Evolutionary conservation across 92 coral and sea anemone species (phyloP).

Genomic region (Blastomussa wellsi): DNA sequence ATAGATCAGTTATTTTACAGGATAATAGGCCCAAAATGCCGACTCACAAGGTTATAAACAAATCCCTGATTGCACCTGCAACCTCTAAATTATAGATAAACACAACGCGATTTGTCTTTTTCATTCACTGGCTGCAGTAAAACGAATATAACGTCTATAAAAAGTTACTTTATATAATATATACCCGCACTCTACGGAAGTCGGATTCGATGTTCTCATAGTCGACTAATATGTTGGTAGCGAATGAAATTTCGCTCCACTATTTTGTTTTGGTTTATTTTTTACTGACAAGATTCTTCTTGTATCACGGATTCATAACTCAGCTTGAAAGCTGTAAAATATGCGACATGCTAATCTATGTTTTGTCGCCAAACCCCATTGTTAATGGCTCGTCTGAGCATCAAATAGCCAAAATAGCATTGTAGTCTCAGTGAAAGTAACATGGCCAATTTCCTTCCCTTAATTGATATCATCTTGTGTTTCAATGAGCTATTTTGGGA

Average conservation of each 20-base stretch:
- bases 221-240: neutral
- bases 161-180: too few species aligned
- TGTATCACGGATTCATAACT: neutral
- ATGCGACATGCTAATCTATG: neutral
- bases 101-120: neutral
- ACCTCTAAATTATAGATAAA: neutral
- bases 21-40: neutral
- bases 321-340: neutral
- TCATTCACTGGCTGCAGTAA: too few species aligned
- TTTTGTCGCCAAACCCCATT: neutral
- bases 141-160: too few species aligned
- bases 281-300: neutral
- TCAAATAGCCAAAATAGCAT: neutral
- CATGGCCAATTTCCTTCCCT: neutral
- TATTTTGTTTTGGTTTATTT: too few species aligned
- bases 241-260: neutral
- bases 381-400: neutral
- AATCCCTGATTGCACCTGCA: conserved; percentile 1
- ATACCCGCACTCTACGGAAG: too few species aligned
- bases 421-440: neutral
- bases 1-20: neutral
- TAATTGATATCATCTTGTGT: neutral
- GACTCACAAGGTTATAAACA: neutral
- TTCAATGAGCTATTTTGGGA: neutral
- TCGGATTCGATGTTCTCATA: neutral